A percentile compares a stretch with the other conserved stretches of the same genome.
These are phyloP conservation scores for Babylonia areolata DNA, from an alignment of 1,140 invertebrate species.

Conservation along the genomic window DNA sequence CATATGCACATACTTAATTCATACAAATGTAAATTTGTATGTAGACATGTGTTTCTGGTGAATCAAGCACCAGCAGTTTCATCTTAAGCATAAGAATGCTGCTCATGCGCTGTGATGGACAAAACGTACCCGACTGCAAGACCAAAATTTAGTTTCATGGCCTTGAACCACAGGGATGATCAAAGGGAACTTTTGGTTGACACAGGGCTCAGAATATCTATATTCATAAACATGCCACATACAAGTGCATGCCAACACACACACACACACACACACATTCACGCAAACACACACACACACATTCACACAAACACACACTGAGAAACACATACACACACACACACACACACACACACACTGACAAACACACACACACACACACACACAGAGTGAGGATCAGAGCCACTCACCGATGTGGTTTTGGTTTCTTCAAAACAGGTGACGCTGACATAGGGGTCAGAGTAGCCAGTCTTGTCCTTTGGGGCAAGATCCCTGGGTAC, in stretches of 20 bases:
- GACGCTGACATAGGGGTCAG: conserved; percentile 59
- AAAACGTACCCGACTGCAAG: too few relatives aligned
- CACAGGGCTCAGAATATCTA: too few relatives aligned
- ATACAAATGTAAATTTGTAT: too few relatives aligned
- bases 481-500: conserved; percentile 54
- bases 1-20: neutral
- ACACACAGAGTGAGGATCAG: conserved; percentile 13
- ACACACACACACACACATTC: neutral
- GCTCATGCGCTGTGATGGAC: too few relatives aligned
- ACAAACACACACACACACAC: neutral
- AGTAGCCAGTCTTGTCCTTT: conserved; percentile 60
- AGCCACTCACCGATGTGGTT: conserved; percentile 52
- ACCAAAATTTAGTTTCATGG: too few relatives aligned
- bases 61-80: too few relatives aligned
- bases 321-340: neutral
- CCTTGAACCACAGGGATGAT: too few relatives aligned
- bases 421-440: conserved; percentile 56
- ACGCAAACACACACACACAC: neutral
- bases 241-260: neutral
- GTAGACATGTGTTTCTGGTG: too few relatives aligned
- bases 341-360: conserved; percentile 11
- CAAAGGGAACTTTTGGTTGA: too few relatives aligned
- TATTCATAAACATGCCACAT: too few relatives aligned
- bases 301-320: neutral
- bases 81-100: too few relatives aligned